A percentile compares a stretch with the other conserved stretches of the same genome.
These are phyloP conservation scores for Eledone cirrhosa DNA, from an alignment of 2,888 invertebrate species.

Conservation along the genomic window DNA sequence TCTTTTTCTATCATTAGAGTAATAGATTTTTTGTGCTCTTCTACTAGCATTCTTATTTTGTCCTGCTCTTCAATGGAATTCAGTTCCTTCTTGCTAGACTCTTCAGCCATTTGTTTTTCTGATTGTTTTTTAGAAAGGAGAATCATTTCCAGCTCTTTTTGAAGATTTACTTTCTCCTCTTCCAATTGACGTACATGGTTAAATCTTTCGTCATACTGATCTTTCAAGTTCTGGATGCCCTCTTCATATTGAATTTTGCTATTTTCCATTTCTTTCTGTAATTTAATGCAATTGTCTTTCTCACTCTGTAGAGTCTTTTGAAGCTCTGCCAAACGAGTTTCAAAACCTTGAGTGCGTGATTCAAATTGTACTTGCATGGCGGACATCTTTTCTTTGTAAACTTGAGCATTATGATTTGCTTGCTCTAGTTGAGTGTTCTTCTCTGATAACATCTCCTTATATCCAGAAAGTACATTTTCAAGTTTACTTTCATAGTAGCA, in stretches of 20 bases:
- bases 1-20: neutral
- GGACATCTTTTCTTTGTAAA: conserved; percentile 34
- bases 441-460: conserved; percentile 48
- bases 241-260: conserved; percentile 39
- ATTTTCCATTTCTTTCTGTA: conserved; percentile 53
- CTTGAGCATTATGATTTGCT: conserved; percentile 34
- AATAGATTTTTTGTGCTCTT: neutral
- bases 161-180: neutral
- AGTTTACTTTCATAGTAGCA: conserved; percentile 47
- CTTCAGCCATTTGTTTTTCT: neutral
- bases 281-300: conserved; percentile 46
- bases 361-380: conserved; percentile 17
- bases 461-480: conserved; percentile 43
- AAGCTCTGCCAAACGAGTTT: conserved; percentile 36
- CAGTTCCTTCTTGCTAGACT: neutral
- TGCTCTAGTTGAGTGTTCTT: conserved; percentile 36
- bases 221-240: neutral
- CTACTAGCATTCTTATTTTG: neutral
- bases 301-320: conserved; percentile 36
- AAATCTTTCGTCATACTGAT: neutral
- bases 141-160: neutral
- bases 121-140: neutral
- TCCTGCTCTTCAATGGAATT: too few relatives aligned
- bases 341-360: conserved; percentile 32
- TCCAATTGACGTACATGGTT: neutral